These are phyloP conservation scores for Daphoenositta chrysoptera DNA, from an alignment of 2,113 vertebrate species.

Conservation along the genomic window DNA sequence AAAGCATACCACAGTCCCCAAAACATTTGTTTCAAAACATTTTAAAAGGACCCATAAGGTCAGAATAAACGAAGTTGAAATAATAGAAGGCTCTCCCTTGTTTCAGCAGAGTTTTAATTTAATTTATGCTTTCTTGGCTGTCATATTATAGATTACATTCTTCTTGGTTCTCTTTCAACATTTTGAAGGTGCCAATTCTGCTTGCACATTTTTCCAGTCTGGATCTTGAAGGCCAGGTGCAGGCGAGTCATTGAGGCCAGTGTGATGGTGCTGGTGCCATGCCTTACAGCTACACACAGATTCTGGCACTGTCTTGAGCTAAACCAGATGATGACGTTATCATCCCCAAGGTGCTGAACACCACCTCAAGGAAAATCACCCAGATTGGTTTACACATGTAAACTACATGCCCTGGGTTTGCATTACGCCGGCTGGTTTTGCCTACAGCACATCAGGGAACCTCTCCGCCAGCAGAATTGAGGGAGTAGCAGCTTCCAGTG, in stretches of 20 bases:
- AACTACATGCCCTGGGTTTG: background rate
- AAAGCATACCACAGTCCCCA: background rate
- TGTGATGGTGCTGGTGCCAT: background rate
- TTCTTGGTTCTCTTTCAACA: background rate
- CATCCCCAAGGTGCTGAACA: background rate
- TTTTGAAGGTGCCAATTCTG: background rate
- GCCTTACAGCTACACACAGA: background rate
- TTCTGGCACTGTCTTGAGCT: background rate
- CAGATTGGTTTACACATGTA: background rate
- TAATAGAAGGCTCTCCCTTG: background rate
- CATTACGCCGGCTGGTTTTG: background rate
- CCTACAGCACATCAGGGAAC: fast-evolving
- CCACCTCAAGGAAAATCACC: background rate
- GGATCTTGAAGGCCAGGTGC: background rate
- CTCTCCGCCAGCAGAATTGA: background rate
- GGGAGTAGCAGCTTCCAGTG: background rate
- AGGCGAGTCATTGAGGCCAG: fast-evolving
- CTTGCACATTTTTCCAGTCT: background rate
- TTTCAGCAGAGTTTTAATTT: background rate
- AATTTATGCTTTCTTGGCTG: background rate
- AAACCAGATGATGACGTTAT: background rate
- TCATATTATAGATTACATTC: background rate
- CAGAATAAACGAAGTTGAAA: background rate
- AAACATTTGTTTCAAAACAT: background rate
- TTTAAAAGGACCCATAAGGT: background rate